These are phyloP conservation scores for Cryptomyrus ogoouensis DNA, from an alignment of 2,113 vertebrate genomes.

Conservation along the genomic window DNA sequence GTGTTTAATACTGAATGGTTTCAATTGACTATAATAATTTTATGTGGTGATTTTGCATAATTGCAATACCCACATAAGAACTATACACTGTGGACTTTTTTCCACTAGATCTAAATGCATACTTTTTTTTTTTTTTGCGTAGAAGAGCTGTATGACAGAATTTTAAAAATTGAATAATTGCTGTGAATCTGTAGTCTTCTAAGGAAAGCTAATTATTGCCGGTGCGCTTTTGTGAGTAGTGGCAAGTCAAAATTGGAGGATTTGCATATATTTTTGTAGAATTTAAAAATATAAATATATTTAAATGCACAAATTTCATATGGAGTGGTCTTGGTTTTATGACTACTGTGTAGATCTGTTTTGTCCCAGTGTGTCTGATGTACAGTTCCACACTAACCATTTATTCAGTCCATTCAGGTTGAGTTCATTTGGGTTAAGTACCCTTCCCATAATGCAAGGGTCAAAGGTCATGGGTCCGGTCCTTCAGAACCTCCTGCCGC, in stretches of 20 bases:
- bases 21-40: not conserved
- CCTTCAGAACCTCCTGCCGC: not conserved
- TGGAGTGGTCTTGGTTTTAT: not conserved
- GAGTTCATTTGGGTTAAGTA: not conserved
- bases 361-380: not conserved
- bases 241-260: not conserved
- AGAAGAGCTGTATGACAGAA: not conserved
- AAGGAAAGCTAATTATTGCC: not conserved
- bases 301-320: not conserved
- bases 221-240: not conserved
- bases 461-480: not conserved
- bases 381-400: not conserved
- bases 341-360: not conserved
- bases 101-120: not conserved
- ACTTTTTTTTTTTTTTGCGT: not conserved
- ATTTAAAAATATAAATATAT: not conserved
- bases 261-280: not conserved
- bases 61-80: not conserved
- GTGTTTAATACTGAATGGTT: constrained; percentile 1
- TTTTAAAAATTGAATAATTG: not conserved
- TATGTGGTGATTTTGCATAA: not conserved
- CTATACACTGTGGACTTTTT: not conserved
- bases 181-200: not conserved
- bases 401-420: not conserved
- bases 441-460: not conserved